phyloP scores from a whole-genome alignment of 1,140 invertebrate genomes.

The Tyrophagus putrescentiae region DNA sequence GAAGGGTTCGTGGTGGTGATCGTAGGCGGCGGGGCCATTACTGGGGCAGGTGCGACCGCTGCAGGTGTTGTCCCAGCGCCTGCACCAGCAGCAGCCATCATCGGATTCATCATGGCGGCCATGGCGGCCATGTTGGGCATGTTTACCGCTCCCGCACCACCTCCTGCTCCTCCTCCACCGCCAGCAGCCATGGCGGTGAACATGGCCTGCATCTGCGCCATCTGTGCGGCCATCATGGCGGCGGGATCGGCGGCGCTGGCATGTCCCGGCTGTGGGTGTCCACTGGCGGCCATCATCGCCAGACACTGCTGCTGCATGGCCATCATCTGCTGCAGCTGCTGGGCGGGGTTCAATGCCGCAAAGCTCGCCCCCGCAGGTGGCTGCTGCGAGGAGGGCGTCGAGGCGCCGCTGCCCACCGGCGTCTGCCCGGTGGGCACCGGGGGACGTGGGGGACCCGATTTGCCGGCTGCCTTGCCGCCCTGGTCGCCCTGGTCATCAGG shows the following conservation, averaged over 20 bases:
- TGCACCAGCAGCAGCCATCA: not conserved
- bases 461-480: not conserved
- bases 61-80: not conserved
- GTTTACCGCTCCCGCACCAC: too few relatives aligned
- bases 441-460: conserved; percentile 12
- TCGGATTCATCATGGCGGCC: not conserved
- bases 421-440: not conserved
- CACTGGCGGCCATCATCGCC: conserved; percentile 6
- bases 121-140: too few relatives aligned
- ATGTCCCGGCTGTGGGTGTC: not conserved
- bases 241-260: not conserved
- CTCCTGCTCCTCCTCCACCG: not conserved
- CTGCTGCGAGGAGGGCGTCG: not conserved
- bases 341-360: not conserved
- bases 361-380: not conserved
- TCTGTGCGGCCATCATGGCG: conserved; percentile 23
- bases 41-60: too few relatives aligned
- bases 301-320: conserved; percentile 5
- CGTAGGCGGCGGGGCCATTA: too few relatives aligned
- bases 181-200: conserved; percentile 20
- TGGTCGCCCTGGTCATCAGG: conserved; percentile 17
- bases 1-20: too few relatives aligned
- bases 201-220: conserved; percentile 20
- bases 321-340: conserved; percentile 10
- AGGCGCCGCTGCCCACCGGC: not conserved